phyloP scores from a whole-genome alignment of 2,888 invertebrate genomes.

The Ctenicera cuprea region DNA sequence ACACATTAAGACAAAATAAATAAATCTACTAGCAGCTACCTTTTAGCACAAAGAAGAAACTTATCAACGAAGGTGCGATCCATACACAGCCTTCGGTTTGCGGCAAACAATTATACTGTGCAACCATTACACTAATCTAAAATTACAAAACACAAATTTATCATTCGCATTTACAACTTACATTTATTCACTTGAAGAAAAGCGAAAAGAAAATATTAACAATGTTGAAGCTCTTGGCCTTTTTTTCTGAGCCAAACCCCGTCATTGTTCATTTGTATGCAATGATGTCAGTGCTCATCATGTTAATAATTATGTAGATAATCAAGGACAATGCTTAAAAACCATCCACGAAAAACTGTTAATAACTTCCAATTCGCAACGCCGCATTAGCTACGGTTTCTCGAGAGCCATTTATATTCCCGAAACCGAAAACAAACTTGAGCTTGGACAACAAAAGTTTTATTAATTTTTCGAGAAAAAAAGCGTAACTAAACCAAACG shows the following conservation, averaged over 20 bases:
- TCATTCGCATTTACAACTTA: too few relatives aligned
- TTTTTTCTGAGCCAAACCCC: constrained; percentile 14
- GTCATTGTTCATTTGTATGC: constrained; percentile 31
- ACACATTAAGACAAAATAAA: too few relatives aligned
- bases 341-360: constrained; percentile 19
- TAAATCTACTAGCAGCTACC: too few relatives aligned
- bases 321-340: constrained; percentile 14
- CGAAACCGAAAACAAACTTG: constrained; percentile 21
- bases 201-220: too few relatives aligned
- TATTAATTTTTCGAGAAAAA: constrained; percentile 24
- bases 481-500: constrained; percentile 4
- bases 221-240: background rate
- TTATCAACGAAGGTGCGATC: too few relatives aligned
- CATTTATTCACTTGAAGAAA: too few relatives aligned
- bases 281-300: constrained; percentile 27
- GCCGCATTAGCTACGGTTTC: constrained; percentile 28
- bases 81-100: too few relatives aligned
- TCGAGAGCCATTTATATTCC: constrained; percentile 22
- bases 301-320: constrained; percentile 14
- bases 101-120: too few relatives aligned
- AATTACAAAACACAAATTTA: too few relatives aligned
- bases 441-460: constrained; percentile 14
- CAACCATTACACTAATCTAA: too few relatives aligned
- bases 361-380: constrained; percentile 34
- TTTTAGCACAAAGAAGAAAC: too few relatives aligned